Conservation (phyloP, 1,140 invertebrate species). For the Halictus rubicundus region DNA sequence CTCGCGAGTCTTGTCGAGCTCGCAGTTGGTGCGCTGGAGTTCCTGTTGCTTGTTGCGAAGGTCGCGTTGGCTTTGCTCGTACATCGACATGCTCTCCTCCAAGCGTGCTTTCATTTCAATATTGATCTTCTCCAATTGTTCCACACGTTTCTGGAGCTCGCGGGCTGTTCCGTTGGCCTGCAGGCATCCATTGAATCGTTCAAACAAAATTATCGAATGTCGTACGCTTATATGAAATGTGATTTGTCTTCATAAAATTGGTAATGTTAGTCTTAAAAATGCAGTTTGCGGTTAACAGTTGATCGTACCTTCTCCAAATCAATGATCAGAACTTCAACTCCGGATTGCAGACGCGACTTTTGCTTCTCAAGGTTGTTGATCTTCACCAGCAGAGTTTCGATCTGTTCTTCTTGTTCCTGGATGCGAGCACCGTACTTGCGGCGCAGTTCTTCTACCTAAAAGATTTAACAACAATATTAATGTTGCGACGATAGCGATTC, state of each 20-base stretch:
- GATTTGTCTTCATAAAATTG: neutral
- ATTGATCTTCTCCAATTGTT: slow-evolving; percentile 94
- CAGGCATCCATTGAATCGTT: slow-evolving; percentile 17
- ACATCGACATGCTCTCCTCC: slow-evolving; percentile 93
- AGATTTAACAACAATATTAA: slow-evolving; percentile 6
- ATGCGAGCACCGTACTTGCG: slow-evolving; percentile 95
- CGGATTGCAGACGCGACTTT: slow-evolving; percentile 96
- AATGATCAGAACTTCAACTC: slow-evolving; percentile 98
- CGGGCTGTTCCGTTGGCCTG: slow-evolving; percentile 95
- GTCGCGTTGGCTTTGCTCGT: slow-evolving; percentile 94
- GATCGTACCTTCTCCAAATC: slow-evolving; percentile 92
- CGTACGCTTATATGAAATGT: neutral
- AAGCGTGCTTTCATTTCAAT: slow-evolving; percentile 93
- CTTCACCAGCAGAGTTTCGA: slow-evolving; percentile 94
- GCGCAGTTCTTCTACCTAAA: slow-evolving; percentile 89
- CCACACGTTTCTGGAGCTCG: slow-evolving; percentile 94
- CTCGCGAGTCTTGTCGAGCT: slow-evolving; percentile 96
- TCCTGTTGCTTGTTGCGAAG: slow-evolving; percentile 93
- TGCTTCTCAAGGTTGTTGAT: slow-evolving; percentile 96
- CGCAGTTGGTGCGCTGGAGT: slow-evolving; percentile 91
- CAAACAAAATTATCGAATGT: neutral
- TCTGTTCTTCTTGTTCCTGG: slow-evolving; percentile 97
- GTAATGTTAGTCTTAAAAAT: neutral
- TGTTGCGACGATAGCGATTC: too few species aligned
- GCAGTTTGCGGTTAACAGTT: neutral